Evolutionary conservation across 1,140 invertebrate species (phyloP).

Genomic region (Saccostrea glomerata): DNA sequence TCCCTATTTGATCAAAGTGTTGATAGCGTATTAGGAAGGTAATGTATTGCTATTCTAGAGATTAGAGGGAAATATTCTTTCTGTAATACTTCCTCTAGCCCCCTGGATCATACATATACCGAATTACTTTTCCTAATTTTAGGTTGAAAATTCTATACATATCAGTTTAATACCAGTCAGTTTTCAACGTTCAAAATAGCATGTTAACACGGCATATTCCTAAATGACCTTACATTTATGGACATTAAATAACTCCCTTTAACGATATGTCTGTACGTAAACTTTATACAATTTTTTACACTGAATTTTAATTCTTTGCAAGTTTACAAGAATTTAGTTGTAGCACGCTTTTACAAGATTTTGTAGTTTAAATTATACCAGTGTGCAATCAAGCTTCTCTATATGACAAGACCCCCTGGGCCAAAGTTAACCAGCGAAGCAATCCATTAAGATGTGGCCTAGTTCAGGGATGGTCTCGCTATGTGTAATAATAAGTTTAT

Average conservation of each 20-base stretch:
- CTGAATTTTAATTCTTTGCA: neutral
- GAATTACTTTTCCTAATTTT: neutral
- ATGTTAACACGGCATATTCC: too few relatives aligned
- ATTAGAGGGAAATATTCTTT: too few relatives aligned
- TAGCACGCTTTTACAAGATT: neutral
- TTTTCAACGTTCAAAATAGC: too few relatives aligned
- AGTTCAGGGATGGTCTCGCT: neutral
- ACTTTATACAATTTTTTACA: neutral
- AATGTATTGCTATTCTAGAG: too few relatives aligned
- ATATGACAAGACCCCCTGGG: neutral
- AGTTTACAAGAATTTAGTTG: neutral
- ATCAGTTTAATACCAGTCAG: too few relatives aligned
- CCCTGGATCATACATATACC: neutral
- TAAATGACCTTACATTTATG: too few relatives aligned
- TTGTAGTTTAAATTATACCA: neutral
- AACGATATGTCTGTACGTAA: too few relatives aligned
- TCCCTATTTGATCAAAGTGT: neutral
- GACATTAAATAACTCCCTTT: too few relatives aligned
- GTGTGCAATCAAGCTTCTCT: neutral
- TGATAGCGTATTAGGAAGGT: neutral
- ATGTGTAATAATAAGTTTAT: neutral
- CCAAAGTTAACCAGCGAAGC: neutral
- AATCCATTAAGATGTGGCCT: conserved; percentile 28
- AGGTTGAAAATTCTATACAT: neutral
- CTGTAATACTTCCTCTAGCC: too few relatives aligned